Evolutionary conservation across 2,797 vertebrate species (phyloP).

Genomic region (Takifugu ocellatus): DNA sequence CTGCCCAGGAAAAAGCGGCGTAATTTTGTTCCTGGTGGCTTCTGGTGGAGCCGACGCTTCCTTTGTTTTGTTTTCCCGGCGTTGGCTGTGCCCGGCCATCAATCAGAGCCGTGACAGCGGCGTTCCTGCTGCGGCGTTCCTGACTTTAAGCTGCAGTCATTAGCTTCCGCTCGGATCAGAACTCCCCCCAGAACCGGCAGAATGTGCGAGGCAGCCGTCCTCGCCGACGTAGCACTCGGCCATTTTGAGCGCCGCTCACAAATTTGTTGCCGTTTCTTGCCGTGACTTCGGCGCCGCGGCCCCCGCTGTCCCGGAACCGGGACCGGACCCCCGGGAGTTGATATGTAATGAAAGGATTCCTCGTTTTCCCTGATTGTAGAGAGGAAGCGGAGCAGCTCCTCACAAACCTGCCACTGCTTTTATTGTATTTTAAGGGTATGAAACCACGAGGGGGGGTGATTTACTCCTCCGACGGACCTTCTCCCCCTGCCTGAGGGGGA

Average conservation of each 20-base stretch:
- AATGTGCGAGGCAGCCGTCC: no score
- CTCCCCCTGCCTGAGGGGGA: not conserved
- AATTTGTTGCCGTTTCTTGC: conserved; percentile 28
- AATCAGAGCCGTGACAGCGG: conserved; percentile 41
- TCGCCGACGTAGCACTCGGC: conserved; percentile 13
- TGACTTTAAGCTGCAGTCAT: conserved; percentile 32
- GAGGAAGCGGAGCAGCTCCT: not conserved
- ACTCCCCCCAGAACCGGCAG: no score
- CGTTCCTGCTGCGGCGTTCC: conserved; percentile 10
- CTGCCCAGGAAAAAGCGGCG: not conserved
- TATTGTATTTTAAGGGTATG: no score
- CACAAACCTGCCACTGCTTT: no score
- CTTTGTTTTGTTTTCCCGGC: conserved; percentile 33
- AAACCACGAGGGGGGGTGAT: not conserved
- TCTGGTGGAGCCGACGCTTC: conserved; percentile 26
- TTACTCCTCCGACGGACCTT: conserved; percentile 1
- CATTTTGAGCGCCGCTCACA: conserved; percentile 12
- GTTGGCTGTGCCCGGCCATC: conserved; percentile 33
- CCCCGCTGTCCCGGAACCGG: not conserved
- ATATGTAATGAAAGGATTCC: not conserved
- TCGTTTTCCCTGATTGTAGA: not conserved
- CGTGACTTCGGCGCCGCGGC: not conserved
- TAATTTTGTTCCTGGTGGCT: conserved; percentile 13
- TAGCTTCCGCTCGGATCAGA: conserved; percentile 7
- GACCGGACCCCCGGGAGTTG: not conserved